Conservation (phyloP, 2,113 vertebrate genomes). For the Catharus minimus region DNA sequence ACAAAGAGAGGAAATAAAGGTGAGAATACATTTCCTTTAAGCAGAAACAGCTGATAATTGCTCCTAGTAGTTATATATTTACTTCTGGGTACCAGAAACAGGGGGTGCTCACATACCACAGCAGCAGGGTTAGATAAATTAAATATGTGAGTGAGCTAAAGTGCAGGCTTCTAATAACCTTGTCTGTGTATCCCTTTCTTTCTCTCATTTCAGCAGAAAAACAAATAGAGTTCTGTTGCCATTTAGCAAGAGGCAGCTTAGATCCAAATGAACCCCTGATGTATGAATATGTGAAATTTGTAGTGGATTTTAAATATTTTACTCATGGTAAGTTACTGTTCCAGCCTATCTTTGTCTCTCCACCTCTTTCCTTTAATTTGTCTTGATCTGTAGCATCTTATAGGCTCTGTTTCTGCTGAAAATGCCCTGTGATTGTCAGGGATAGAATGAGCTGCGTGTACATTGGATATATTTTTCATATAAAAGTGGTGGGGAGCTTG, state of each 20-base stretch:
- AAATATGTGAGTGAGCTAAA: neutral
- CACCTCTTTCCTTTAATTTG: neutral
- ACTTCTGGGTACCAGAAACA: neutral
- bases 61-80: neutral
- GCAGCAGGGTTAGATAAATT: neutral
- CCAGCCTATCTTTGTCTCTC: neutral
- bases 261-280: constrained; percentile 74
- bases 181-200: neutral
- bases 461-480: neutral
- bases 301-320: constrained; percentile 88
- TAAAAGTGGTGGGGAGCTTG: neutral
- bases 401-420: neutral
- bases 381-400: neutral
- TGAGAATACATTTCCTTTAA: neutral
- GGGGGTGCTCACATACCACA: neutral
- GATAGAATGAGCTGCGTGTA: neutral
- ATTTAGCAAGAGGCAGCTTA: constrained; percentile 86
- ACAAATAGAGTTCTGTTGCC: constrained; percentile 92
- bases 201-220: constrained; percentile 77
- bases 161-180: neutral
- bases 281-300: constrained; percentile 92
- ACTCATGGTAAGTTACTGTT: constrained; percentile 81
- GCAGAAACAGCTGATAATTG: neutral
- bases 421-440: fast-evolving
- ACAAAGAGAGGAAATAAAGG: neutral